Evolutionary conservation across 1,140 invertebrate genomes (phyloP).

Genomic region (Diachasma alloeum): DNA sequence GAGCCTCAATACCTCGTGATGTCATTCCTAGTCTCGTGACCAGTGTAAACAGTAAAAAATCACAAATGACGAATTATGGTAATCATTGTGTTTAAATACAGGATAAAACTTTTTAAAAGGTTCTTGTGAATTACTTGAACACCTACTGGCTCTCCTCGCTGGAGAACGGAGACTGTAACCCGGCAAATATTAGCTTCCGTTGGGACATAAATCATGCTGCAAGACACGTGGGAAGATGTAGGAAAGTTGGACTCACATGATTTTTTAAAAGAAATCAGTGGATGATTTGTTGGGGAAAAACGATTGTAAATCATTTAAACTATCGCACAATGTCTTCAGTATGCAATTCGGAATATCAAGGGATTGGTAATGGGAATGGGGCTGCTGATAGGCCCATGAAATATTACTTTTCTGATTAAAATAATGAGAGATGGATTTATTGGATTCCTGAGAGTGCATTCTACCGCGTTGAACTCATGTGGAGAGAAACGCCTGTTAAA

Average conservation of each 20-base stretch:
- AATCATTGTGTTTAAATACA: neutral
- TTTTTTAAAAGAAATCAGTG: neutral
- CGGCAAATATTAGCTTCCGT: constrained; percentile 17
- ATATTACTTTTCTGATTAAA: neutral
- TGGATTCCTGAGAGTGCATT: too few species aligned
- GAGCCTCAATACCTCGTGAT: neutral
- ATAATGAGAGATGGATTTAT: neutral
- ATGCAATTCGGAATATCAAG: neutral
- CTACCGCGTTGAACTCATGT: too few species aligned
- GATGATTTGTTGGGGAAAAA: neutral
- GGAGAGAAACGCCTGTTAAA: too few species aligned
- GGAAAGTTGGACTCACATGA: neutral
- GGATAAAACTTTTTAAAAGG: neutral
- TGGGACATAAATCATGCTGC: constrained; percentile 13
- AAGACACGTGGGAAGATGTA: constrained; percentile 13
- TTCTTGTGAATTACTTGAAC: constrained; percentile 6
- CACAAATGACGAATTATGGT: neutral
- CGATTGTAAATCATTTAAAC: neutral
- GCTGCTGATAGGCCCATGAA: neutral
- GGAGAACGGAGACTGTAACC: neutral
- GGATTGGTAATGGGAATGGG: neutral
- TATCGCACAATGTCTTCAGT: neutral
- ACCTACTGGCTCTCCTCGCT: neutral
- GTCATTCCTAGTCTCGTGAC: neutral
- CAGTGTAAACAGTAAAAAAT: neutral